Evolutionary conservation across 2,797 vertebrate genomes (phyloP), one percentile per base, ranked within the genome.

Genomic region (Antrozous pallidus): DNA sequence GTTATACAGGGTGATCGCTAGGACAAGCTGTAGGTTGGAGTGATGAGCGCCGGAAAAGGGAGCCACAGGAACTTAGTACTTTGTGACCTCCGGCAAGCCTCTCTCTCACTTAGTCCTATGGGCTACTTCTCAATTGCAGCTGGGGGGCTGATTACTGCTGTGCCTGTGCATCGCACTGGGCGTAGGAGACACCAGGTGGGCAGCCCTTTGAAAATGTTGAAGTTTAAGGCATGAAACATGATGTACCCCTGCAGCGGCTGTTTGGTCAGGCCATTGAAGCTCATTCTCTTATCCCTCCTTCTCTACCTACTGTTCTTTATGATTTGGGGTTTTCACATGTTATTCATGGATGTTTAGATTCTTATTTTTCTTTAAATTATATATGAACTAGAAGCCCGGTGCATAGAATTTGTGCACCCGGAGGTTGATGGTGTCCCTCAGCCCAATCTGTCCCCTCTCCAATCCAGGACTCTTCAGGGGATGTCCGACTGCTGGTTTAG

Each of bases 81-180:
- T 24, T 82, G 69, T 47, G 33, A 56, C 24, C 28, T 5, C 0
- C 9, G 36, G 38, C 1, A n/a, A 80, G 8, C 5, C 18, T n/a
- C 24, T 49, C 5, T 0, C 2, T 2, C 0, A 0, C 18, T 69
- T 28, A 0, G 24, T 69, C 22, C 33, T 13, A 2, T 20, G 28
- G 8, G 20, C 36, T n/a, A 14, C 33, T 82, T 93, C 74, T 63
- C 18, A 22, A 47, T 18, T 40, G 17, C 24, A 56, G 10, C 14
- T 3, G n/a, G 58, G 31, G 74, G n/a, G 49, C 69, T 16, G 24
- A 22, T 20, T 31, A 17, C 31, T 1, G 49, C 36, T 24, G 28
- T 6, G 20, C 7, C 1, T 26, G 18, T 11, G 45, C 12, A 8
- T 77, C 38, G 83, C 12, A 16, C 24, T 1, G 8, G 18, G 1